Evolutionary conservation across 2,797 vertebrate genomes (phyloP).

Genomic region (Momotus momota): DNA sequence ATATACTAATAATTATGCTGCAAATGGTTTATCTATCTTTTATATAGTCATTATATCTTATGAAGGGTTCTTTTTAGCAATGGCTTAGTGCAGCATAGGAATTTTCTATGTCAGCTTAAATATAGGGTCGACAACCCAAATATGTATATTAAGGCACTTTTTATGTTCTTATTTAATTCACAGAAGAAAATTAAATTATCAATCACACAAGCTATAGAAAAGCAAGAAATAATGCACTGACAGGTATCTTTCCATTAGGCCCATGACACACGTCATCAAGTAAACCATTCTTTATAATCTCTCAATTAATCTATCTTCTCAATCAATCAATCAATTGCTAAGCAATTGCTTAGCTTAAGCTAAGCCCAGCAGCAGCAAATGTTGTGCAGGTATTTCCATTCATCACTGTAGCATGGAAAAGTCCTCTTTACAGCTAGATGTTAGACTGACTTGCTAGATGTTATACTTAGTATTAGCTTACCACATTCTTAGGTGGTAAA

Average conservation of each 20-base stretch:
- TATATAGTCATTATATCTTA: background rate
- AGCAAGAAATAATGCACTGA: background rate
- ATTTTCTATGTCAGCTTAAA: slow-evolving; percentile 34
- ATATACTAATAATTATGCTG: slow-evolving; percentile 49
- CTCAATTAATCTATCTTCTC: background rate
- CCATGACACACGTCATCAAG: background rate
- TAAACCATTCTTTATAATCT: background rate
- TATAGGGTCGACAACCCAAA: background rate
- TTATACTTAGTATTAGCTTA: background rate
- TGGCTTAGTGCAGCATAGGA: background rate
- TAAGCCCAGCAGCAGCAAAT: background rate
- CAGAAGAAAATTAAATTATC: slow-evolving; percentile 2
- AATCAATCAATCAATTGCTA: background rate
- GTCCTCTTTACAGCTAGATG: background rate
- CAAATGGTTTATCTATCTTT: slow-evolving; percentile 36
- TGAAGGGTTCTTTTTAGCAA: background rate
- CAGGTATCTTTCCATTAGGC: background rate
- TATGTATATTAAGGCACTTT: slow-evolving; percentile 1
- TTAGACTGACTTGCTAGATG: background rate
- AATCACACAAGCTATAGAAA: background rate
- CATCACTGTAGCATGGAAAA: background rate
- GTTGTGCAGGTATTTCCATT: background rate
- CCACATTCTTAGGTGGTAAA: background rate
- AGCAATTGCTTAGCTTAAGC: too few relatives aligned
- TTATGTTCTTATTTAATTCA: slow-evolving; percentile 11